Conservation (phyloP, 2,797 vertebrate genomes). For the Molossus alvarezi region DNA sequence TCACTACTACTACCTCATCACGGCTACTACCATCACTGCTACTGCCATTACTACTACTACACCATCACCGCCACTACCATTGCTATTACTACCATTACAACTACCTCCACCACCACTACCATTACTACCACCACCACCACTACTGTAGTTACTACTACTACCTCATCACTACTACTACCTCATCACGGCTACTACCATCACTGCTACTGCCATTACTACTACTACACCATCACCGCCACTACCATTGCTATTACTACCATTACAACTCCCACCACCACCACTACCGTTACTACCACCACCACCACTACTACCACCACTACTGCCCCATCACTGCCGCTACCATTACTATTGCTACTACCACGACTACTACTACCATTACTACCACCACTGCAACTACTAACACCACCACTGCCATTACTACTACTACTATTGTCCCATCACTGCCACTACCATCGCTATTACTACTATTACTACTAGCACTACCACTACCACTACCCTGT, state of each 20-base stretch:
- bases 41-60: background rate
- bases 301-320: background rate
- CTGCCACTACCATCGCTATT: background rate
- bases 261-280: accelerated
- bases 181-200: background rate
- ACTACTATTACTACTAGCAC: background rate
- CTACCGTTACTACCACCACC: background rate
- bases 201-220: background rate
- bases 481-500: accelerated
- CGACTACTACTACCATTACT: background rate
- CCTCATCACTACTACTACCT: background rate
- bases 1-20: background rate
- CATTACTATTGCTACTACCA: background rate
- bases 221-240: background rate
- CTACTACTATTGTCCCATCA: background rate
- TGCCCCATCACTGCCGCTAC: background rate
- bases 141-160: no score
- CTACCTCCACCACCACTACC: accelerated
- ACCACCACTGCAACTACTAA: background rate
- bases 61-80: background rate
- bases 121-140: accelerated
- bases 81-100: accelerated
- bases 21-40: accelerated
- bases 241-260: no score
- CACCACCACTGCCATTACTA: accelerated